Evolutionary conservation across 1,140 invertebrate genomes (phyloP).

Genomic region (Camponotus pennsylvanicus): DNA sequence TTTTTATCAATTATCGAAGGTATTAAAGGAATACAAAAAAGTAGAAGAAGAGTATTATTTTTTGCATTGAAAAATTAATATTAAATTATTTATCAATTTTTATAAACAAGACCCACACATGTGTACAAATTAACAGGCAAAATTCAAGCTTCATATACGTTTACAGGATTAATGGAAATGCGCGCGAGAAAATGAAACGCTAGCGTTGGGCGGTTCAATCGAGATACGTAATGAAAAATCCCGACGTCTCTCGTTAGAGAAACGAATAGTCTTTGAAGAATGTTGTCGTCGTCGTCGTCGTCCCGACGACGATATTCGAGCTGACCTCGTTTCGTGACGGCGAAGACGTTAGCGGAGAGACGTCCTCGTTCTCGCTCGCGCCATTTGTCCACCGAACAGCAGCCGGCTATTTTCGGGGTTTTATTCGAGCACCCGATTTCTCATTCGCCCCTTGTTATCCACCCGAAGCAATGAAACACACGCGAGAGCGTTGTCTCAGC

Average conservation of each 20-base stretch:
- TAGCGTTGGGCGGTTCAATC: constrained; percentile 3
- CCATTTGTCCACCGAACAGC: constrained; percentile 46
- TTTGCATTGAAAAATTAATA: background rate
- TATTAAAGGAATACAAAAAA: background rate
- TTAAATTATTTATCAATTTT: background rate
- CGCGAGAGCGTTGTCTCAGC: constrained; percentile 23
- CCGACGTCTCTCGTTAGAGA: constrained; percentile 56
- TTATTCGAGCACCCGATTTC: constrained; percentile 50
- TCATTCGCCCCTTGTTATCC: constrained; percentile 49
- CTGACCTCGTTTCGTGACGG: constrained; percentile 50
- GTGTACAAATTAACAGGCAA: background rate
- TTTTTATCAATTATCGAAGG: background rate
- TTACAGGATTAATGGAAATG: constrained; percentile 29
- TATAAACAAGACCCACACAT: too few relatives aligned
- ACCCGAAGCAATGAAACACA: constrained; percentile 56
- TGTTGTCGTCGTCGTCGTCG: constrained; percentile 36
- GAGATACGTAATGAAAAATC: constrained; percentile 58
- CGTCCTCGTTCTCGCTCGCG: constrained; percentile 36
- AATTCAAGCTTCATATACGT: background rate
- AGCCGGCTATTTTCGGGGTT: constrained; percentile 53
- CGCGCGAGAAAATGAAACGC: background rate
- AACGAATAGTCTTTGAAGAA: constrained; percentile 60
- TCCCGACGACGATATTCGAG: constrained; percentile 41
- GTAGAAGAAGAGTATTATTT: background rate
- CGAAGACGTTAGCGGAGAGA: constrained; percentile 28